Evolutionary conservation across 2,113 vertebrate species (phyloP).

Genomic region (Pampusana beccarii): DNA sequence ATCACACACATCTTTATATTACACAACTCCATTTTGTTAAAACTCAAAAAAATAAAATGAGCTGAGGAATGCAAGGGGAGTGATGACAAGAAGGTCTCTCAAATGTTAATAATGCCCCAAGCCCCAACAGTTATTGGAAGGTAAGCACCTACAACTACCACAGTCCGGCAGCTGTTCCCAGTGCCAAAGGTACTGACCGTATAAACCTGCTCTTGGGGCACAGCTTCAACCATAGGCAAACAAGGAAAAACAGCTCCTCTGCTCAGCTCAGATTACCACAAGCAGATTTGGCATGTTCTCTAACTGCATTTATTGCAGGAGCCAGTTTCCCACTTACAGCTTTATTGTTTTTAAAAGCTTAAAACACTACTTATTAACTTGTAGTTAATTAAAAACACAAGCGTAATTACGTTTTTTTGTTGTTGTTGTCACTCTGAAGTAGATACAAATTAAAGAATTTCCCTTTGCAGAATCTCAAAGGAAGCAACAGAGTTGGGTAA

Average conservation of each 20-base stretch:
- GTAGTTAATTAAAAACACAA: background rate
- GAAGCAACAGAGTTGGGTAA: background rate
- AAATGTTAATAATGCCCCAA: background rate
- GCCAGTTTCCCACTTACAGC: background rate
- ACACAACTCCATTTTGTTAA: background rate
- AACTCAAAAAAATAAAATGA: background rate
- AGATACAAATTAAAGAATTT: background rate
- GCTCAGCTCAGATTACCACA: background rate
- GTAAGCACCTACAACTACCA: background rate
- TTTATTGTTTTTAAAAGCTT: background rate
- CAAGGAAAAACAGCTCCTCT: background rate
- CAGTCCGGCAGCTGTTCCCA: background rate
- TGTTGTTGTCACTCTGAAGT: background rate
- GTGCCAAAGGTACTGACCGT: background rate
- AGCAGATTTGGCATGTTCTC: background rate
- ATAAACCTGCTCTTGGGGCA: background rate
- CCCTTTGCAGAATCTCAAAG: background rate
- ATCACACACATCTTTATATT: background rate
- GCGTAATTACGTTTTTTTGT: background rate
- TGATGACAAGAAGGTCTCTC: background rate
- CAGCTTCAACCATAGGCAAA: background rate
- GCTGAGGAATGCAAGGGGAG: background rate
- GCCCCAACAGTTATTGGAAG: background rate
- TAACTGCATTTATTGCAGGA: background rate
- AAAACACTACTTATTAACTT: background rate